These are phyloP conservation scores for Zeuzera pyrina DNA, from an alignment of 2,888 invertebrate species.

Conservation along the genomic window DNA sequence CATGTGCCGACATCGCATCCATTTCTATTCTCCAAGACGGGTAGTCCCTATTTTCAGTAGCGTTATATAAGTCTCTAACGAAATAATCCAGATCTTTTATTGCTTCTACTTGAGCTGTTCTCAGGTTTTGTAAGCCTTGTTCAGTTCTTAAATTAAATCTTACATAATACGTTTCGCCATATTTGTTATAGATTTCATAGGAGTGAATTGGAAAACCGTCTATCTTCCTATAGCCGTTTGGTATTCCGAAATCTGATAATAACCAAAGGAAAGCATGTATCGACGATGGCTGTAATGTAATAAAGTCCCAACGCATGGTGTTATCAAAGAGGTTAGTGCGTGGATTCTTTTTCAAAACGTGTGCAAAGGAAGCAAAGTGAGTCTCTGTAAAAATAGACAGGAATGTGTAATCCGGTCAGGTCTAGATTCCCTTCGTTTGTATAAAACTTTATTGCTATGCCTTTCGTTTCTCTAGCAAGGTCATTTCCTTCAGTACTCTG, in stretches of 20 bases:
- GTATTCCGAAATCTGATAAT: constrained; percentile 89
- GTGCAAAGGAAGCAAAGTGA: constrained; percentile 89
- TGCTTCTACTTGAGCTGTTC: constrained; percentile 73
- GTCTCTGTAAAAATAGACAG: constrained; percentile 90
- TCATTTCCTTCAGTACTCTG: constrained; percentile 78
- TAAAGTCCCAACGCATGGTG: constrained; percentile 92
- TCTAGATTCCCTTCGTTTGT: constrained; percentile 91
- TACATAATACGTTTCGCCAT: constrained; percentile 77
- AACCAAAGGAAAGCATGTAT: constrained; percentile 84
- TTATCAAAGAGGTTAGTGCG: constrained; percentile 85
- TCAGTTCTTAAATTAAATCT: constrained; percentile 91
- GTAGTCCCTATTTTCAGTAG: constrained; percentile 76
- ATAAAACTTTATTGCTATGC: constrained; percentile 34
- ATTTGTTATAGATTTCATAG: constrained; percentile 83
- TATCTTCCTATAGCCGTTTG: constrained; percentile 90
- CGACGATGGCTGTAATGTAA: constrained; percentile 83
- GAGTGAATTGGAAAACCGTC: constrained; percentile 91
- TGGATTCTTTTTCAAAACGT: constrained; percentile 93
- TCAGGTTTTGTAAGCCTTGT: constrained; percentile 84
- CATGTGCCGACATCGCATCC: constrained; percentile 33
- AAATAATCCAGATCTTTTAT: constrained; percentile 85
- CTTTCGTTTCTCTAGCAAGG: constrained; percentile 28
- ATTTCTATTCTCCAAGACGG: constrained; percentile 47
- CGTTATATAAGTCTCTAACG: constrained; percentile 84
- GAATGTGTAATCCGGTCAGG: constrained; percentile 87